These are phyloP conservation scores for Oreohelix idahoensis DNA, from an alignment of 1,140 invertebrate species.

Conservation along the genomic window DNA sequence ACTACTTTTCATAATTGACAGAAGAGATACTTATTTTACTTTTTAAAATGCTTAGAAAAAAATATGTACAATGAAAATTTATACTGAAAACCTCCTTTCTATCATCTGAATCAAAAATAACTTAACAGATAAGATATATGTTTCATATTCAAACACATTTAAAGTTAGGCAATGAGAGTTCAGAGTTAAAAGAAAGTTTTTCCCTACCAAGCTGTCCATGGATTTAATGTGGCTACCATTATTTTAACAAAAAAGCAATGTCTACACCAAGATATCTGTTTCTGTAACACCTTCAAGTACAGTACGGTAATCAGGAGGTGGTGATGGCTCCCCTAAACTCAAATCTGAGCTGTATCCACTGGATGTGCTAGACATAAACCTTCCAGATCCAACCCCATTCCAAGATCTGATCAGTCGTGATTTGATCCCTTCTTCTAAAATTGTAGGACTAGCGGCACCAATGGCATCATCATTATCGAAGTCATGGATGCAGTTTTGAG, in stretches of 20 bases:
- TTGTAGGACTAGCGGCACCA: not conserved
- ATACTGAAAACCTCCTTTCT: no score
- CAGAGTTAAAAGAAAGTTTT: no score
- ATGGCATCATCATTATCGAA: not conserved
- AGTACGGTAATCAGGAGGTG: constrained; percentile 29
- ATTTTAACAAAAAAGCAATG: not conserved
- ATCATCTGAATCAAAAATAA: no score
- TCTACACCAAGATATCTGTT: constrained; percentile 33
- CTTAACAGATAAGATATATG: no score
- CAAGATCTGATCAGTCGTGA: not conserved
- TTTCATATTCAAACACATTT: no score
- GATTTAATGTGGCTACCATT: no score
- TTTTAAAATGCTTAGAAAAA: no score
- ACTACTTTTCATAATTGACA: no score
- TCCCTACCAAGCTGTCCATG: no score
- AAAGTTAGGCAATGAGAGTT: no score
- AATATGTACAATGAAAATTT: no score
- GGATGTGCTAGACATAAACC: constrained; percentile 24
- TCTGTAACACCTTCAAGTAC: constrained; percentile 27
- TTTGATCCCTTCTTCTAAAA: not conserved
- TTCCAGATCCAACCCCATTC: not conserved
- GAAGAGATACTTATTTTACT: no score
- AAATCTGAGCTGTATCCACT: constrained; percentile 22
- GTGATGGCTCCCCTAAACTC: constrained; percentile 10
- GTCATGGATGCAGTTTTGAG: not conserved